These are phyloP conservation scores for Molorchus minor DNA, from an alignment of 2,888 invertebrate genomes.

Conservation along the genomic window DNA sequence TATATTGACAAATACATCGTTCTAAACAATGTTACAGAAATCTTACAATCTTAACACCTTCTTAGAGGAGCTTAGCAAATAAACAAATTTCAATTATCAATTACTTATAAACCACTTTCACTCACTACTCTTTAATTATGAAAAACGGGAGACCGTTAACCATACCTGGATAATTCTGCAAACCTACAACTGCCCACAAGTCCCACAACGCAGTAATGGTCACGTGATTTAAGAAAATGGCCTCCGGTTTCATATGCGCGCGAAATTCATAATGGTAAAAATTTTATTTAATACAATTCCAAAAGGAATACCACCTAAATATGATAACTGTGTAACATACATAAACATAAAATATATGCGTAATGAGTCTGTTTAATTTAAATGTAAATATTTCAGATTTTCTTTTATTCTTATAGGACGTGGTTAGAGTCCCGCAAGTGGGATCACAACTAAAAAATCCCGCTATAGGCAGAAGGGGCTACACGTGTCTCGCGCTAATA, in stretches of 20 bases:
- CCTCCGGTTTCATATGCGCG: slow-evolving; percentile 32
- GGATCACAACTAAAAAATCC: too few relatives aligned
- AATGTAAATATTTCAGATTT: too few relatives aligned
- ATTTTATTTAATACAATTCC: too few relatives aligned
- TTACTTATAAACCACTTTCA: slow-evolving; percentile 42
- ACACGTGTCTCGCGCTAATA: too few relatives aligned
- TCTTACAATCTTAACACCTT: slow-evolving; percentile 1
- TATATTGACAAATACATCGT: slow-evolving; percentile 35
- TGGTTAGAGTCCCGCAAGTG: too few relatives aligned
- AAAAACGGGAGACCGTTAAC: slow-evolving; percentile 55
- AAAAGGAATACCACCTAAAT: too few relatives aligned
- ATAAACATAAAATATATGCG: too few relatives aligned
- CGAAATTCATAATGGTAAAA: slow-evolving; percentile 15
- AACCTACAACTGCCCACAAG: too few relatives aligned
- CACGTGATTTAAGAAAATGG: slow-evolving; percentile 57
- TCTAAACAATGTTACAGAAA: slow-evolving; percentile 22
- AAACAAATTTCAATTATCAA: slow-evolving; percentile 33
- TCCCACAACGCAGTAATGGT: slow-evolving; percentile 60
- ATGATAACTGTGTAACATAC: too few relatives aligned
- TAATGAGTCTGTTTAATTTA: too few relatives aligned
- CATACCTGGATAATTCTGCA: slow-evolving; percentile 59
- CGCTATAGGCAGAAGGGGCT: too few relatives aligned
- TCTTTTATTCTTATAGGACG: too few relatives aligned
- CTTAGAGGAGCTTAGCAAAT: slow-evolving; percentile 17
- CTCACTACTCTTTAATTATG: slow-evolving; percentile 44